These are phyloP conservation scores for Cygnus atratus DNA, from an alignment of 2,113 vertebrate species.

Conservation along the genomic window DNA sequence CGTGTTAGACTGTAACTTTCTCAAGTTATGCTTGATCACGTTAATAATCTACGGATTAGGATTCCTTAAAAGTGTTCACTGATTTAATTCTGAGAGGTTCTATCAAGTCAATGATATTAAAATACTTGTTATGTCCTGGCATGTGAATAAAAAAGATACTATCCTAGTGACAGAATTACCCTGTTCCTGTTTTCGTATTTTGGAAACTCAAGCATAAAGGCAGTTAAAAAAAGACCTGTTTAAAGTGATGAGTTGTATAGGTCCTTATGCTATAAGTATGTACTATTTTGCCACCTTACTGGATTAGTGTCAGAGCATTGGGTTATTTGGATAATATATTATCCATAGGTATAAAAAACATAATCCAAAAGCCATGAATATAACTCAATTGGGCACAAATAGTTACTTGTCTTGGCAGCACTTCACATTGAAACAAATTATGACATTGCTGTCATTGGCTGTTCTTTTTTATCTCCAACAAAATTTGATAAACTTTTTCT, in stretches of 20 bases:
- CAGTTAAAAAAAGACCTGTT: not conserved
- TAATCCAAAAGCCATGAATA: fast-evolving
- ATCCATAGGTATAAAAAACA: not conserved
- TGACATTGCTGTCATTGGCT: not conserved
- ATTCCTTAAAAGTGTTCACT: constrained; percentile 28
- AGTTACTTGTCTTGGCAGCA: no score
- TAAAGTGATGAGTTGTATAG: fast-evolving
- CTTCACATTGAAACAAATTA: fast-evolving
- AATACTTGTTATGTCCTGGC: not conserved
- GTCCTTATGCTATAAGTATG: fast-evolving
- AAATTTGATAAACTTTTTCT: no score
- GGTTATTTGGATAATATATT: not conserved
- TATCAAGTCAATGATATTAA: not conserved
- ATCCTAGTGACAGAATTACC: not conserved
- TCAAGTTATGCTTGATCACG: constrained; percentile 33
- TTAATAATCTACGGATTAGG: constrained; percentile 44
- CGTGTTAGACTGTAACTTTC: not conserved
- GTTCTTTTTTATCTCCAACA: not conserved
- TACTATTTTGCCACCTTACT: fast-evolving
- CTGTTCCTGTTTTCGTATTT: not conserved
- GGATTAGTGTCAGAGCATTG: not conserved
- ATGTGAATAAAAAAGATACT: not conserved
- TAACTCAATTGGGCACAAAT: fast-evolving
- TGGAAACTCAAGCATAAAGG: not conserved
- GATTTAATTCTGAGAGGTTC: not conserved